phyloP scores from a whole-genome alignment of 2,888 invertebrate genomes.

The Philonicus albiceps region DNA sequence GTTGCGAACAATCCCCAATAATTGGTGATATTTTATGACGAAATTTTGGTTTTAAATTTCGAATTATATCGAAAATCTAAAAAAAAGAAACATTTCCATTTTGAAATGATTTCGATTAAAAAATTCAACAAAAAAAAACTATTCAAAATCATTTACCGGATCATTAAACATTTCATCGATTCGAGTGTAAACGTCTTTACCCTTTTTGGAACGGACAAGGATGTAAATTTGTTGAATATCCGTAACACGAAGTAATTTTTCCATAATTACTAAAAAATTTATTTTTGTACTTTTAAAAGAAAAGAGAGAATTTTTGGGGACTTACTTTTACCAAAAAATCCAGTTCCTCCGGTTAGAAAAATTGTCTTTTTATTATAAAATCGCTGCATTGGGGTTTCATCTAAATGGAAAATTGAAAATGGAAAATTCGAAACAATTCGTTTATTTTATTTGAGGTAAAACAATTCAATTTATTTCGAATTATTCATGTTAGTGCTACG shows the following conservation, averaged over 20 bases:
- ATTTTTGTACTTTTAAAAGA: background rate
- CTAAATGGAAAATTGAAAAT: too few relatives aligned
- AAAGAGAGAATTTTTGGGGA: background rate
- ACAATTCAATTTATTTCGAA: too few relatives aligned
- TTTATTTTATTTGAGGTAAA: too few relatives aligned
- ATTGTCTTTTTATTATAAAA: slow-evolving; percentile 70
- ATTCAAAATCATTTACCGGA: slow-evolving; percentile 64
- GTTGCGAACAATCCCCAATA: slow-evolving; percentile 60
- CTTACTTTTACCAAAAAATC: slow-evolving; percentile 63
- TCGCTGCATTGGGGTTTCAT: slow-evolving; percentile 63
- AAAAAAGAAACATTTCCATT: slow-evolving; percentile 43
- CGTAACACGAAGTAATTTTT: slow-evolving; percentile 69
- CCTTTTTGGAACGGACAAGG: slow-evolving; percentile 69
- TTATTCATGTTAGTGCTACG: too few relatives aligned
- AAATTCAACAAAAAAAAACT: slow-evolving; percentile 46
- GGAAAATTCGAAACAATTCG: too few relatives aligned
- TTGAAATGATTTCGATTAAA: slow-evolving; percentile 51
- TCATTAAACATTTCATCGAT: slow-evolving; percentile 75
- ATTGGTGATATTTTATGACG: slow-evolving; percentile 61
- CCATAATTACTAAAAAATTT: slow-evolving; percentile 64
- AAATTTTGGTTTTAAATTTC: slow-evolving; percentile 53
- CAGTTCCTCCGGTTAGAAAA: slow-evolving; percentile 70
- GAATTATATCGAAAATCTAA: slow-evolving; percentile 53
- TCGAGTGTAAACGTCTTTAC: slow-evolving; percentile 71
- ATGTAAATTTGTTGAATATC: slow-evolving; percentile 67